Evolutionary conservation across 2,888 invertebrate species (phyloP).

Genomic region (Rhyacophila evoluta): DNA sequence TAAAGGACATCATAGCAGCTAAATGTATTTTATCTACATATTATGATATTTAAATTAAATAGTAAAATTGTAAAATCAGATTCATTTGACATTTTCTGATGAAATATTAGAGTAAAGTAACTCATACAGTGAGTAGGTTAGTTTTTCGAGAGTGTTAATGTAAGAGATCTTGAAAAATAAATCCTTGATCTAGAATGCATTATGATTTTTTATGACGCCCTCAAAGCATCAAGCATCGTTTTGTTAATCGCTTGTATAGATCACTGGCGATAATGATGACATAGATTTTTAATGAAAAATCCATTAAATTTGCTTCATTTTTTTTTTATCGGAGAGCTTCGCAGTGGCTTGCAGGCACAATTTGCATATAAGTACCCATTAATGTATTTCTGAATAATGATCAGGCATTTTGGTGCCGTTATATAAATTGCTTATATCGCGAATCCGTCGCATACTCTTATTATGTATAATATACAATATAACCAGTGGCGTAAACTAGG

Average conservation of each 20-base stretch:
- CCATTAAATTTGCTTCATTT: conserved; percentile 46
- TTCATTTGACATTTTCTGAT: too few relatives aligned
- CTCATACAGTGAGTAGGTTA: too few relatives aligned
- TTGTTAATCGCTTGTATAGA: conserved; percentile 30
- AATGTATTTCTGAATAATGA: conserved; percentile 48
- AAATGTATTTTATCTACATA: too few relatives aligned
- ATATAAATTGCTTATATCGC: conserved; percentile 34
- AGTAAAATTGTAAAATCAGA: too few relatives aligned
- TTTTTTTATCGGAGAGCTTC: conserved; percentile 39
- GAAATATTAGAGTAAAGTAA: too few relatives aligned
- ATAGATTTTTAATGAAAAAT: conserved; percentile 50
- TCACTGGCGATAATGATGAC: conserved; percentile 48
- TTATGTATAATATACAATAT: not conserved
- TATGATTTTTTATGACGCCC: not conserved
- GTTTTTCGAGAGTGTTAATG: too few relatives aligned
- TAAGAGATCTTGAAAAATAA: too few relatives aligned
- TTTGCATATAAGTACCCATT: conserved; percentile 51
- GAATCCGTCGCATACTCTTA: not conserved
- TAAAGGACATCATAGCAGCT: too few relatives aligned
- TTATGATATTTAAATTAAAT: too few relatives aligned
- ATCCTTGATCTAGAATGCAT: not conserved
- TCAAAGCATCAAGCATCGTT: not conserved
- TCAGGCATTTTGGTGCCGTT: conserved; percentile 47
- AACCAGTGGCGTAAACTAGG: not conserved
- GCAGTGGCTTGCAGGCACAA: conserved; percentile 42